Conservation (phyloP, 2,113 vertebrate species). For the Urocynchramus pylzowi region DNA sequence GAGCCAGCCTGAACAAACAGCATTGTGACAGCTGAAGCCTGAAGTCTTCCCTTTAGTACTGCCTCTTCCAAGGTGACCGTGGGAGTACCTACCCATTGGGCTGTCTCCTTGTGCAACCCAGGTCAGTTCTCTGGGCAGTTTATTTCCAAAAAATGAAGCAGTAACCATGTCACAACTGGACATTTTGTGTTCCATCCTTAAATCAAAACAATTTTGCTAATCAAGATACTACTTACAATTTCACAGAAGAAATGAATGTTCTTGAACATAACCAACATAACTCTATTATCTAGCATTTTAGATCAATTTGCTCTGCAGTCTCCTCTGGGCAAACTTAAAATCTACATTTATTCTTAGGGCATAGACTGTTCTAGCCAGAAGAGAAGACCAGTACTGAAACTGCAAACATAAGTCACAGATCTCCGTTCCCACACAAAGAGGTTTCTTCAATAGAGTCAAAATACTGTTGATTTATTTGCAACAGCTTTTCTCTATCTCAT, state of each 20-base stretch:
- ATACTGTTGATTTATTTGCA: background rate
- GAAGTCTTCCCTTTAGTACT: background rate
- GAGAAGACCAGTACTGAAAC: background rate
- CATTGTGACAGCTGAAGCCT: background rate
- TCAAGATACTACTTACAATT: background rate
- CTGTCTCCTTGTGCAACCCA: background rate
- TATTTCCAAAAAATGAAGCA: background rate
- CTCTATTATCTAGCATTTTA: background rate
- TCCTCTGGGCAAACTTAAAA: background rate
- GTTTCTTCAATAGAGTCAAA: background rate
- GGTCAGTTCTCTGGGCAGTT: background rate
- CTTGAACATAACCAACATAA: background rate
- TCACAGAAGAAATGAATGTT: background rate
- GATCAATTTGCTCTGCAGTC: background rate
- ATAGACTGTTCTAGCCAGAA: background rate
- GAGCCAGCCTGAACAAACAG: background rate
- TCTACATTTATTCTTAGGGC: background rate
- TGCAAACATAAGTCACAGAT: background rate
- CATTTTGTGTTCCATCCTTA: background rate
- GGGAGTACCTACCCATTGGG: background rate
- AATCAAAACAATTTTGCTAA: background rate
- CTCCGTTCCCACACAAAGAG: background rate
- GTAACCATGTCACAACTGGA: fast-evolving
- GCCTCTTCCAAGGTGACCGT: background rate
- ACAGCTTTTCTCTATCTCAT: background rate